These are phyloP conservation scores for Papilio elwesi DNA, from an alignment of 2,888 invertebrate genomes.

Conservation along the genomic window DNA sequence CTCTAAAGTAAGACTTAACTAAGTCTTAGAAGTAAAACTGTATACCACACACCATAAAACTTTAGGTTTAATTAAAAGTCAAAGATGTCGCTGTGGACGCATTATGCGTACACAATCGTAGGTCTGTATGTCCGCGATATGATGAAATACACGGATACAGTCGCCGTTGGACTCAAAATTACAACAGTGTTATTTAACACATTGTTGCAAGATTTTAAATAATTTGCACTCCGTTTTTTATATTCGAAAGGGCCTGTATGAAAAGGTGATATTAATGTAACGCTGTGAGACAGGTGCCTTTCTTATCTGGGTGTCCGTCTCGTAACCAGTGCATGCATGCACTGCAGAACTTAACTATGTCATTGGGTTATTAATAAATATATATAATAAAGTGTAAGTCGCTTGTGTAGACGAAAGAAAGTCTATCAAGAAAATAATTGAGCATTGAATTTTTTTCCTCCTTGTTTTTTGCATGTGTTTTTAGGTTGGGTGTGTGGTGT, in stretches of 20 bases:
- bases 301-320: neutral
- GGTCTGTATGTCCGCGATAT: neutral
- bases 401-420: too few species aligned
- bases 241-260: neutral
- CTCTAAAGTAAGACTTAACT: too few species aligned
- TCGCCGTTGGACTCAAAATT: conserved; percentile 11
- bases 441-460: too few species aligned
- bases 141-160: conserved; percentile 21
- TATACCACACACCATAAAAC: conserved; percentile 3
- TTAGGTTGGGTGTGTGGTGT: too few species aligned
- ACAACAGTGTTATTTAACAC: conserved; percentile 26
- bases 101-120: conserved; percentile 15
- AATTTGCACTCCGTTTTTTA: neutral
- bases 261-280: neutral
- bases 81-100: conserved; percentile 4
- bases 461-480: too few species aligned
- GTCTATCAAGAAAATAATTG: too few species aligned
- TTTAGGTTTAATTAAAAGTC: conserved; percentile 12
- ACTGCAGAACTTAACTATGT: too few species aligned
- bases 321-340: too few species aligned
- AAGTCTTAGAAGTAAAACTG: too few species aligned
- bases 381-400: too few species aligned
- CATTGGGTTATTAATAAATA: too few species aligned
- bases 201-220: conserved; percentile 23
- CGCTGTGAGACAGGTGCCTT: too few species aligned